Conservation (phyloP, 1,140 invertebrate species). For the Choristoneura fumiferana region DNA sequence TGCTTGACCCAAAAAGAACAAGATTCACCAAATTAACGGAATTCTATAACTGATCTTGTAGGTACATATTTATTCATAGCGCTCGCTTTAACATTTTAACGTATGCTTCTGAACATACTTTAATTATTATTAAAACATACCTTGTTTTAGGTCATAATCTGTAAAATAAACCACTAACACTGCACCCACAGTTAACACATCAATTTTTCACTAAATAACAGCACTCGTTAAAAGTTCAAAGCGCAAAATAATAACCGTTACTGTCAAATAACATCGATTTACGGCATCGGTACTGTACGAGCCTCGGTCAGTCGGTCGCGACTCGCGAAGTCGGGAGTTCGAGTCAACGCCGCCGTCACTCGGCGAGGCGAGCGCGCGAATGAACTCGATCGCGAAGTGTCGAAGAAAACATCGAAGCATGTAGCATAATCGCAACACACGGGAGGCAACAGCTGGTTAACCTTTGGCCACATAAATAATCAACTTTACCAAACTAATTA, state of each 20-base stretch:
- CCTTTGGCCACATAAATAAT: neutral
- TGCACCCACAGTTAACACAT: neutral
- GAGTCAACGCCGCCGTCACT: slow-evolving; percentile 46
- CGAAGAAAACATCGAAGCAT: slow-evolving; percentile 21
- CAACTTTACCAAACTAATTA: no score
- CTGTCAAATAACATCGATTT: neutral
- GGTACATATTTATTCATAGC: neutral
- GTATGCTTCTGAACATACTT: no score
- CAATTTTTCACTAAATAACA: neutral
- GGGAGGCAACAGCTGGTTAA: slow-evolving; percentile 12
- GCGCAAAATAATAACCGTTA: neutral
- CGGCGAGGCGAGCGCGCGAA: slow-evolving; percentile 57
- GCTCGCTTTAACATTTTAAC: neutral
- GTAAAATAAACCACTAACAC: no score
- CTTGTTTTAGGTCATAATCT: no score
- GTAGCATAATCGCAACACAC: slow-evolving; percentile 7
- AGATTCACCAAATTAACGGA: neutral
- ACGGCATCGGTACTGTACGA: no score
- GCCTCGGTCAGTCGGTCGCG: slow-evolving; percentile 21
- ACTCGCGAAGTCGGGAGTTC: slow-evolving; percentile 24
- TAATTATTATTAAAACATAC: no score
- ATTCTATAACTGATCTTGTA: neutral
- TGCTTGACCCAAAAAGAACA: neutral
- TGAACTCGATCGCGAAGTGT: slow-evolving; percentile 37
- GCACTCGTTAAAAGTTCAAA: neutral